Evolutionary conservation across 2,888 invertebrate species (phyloP), one percentile per base, ranked within the genome.

Genomic region (Drepanosiphum platanoidis): DNA sequence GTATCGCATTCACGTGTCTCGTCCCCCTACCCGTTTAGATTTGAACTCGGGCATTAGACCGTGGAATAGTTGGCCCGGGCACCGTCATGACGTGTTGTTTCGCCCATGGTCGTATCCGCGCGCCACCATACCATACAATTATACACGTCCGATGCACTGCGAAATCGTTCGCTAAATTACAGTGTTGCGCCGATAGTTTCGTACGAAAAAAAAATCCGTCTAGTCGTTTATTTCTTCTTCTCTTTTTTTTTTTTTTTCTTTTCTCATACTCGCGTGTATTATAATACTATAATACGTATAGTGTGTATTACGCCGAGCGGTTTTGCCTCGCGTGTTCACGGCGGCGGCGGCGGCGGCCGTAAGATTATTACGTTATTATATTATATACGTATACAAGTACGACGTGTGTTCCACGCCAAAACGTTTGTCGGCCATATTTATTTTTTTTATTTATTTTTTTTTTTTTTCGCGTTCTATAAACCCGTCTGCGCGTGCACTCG

Each of bases 401-500:
- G 52, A 18, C 22, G 32, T 46, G 68, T 46, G 66, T 79, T 66
- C 46, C 79, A 79, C 68, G 52, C 46, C 34, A 46, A 79, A 70
- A 52, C 68, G 78, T 66, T 66, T 32, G 78, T 79, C 78, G 79
- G 79, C 68, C 79, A 27, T 34, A 36, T 52, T 34, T 46, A 30
- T 46, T 46, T 52, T n/a, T 32, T 34, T 34, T 34, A 0, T 32
- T 9, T 66, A 22, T 36, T 32, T 68, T 68, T 68, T 68, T 22
- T 68, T 36, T 22, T 22, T 68, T 36, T 68, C 39, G 30, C 64
- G 64, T 64, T 61, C 39, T 18, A 34, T 27, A 36, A 27, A 77
- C 77, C 18, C 15, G n/a, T 32, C 27, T 5, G 64, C 61, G 36
- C 46, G 18, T 30, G 39, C 22, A 30, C 11, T 39, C 61, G 39